Conservation (phyloP, 2,888 invertebrate genomes). For the Fissipunctia ypsillon region DNA sequence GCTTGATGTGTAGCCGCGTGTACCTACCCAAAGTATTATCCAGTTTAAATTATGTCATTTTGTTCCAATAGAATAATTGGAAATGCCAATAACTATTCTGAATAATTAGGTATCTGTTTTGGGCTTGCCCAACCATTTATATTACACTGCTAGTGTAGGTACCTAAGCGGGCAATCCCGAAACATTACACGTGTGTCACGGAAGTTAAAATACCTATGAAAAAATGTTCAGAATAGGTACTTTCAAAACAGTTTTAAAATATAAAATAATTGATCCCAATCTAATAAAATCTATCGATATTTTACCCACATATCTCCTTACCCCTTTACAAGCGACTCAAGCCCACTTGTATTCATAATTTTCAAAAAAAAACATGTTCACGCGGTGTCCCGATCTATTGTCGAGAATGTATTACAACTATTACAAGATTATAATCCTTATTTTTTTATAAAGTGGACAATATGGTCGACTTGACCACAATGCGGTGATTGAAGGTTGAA, state of each 20-base stretch:
- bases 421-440: constrained; percentile 84
- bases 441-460: constrained; percentile 79
- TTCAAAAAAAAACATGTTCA: constrained; percentile 79
- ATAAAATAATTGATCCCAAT: not conserved
- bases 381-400: constrained; percentile 73
- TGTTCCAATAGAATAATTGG: not conserved
- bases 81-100: not conserved
- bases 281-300: constrained; percentile 51
- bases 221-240: not conserved
- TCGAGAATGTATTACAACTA: constrained; percentile 80
- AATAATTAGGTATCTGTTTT: not conserved
- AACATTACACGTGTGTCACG: not conserved
- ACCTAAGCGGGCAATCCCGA: not conserved
- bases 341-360: constrained; percentile 87
- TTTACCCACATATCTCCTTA: constrained; percentile 52
- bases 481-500: constrained; percentile 77
- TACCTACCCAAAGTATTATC: too few relatives aligned
- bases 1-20: too few relatives aligned
- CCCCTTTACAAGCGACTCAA: constrained; percentile 72
- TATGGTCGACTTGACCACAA: constrained; percentile 85
- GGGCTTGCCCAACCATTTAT: not conserved
- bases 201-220: not conserved
- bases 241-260: not conserved
- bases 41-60: not conserved
- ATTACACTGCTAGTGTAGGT: not conserved